Evolutionary conservation across 2,888 invertebrate genomes (phyloP).

Genomic region (Vandiemenella viatica): DNA sequence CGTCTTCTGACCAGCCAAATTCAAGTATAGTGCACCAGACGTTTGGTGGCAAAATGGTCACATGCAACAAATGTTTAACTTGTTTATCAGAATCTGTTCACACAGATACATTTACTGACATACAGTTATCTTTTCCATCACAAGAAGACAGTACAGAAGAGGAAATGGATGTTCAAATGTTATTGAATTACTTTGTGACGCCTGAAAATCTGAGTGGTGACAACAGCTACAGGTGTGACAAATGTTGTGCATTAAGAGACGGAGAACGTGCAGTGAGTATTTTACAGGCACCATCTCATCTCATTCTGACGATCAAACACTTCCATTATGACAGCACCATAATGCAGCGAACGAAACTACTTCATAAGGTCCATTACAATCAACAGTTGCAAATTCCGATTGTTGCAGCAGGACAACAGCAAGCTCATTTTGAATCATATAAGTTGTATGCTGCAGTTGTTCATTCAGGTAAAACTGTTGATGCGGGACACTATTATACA

Average conservation of each 20-base stretch:
- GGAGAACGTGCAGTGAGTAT: constrained; percentile 57
- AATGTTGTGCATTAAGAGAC: constrained; percentile 57
- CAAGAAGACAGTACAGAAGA: background rate
- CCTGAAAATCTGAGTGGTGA: constrained; percentile 65
- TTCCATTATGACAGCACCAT: constrained; percentile 58
- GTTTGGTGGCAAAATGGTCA: constrained; percentile 61
- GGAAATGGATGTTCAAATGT: constrained; percentile 42
- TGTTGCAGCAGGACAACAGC: constrained; percentile 11
- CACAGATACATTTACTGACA: constrained; percentile 63
- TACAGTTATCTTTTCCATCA: constrained; percentile 34
- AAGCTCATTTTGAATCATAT: constrained; percentile 29
- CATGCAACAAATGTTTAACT: constrained; percentile 55
- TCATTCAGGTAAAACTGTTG: constrained; percentile 66
- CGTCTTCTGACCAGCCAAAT: background rate
- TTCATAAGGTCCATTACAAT: constrained; percentile 44
- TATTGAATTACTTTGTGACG: constrained; percentile 61
- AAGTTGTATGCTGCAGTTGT: constrained; percentile 68
- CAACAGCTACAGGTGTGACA: constrained; percentile 67
- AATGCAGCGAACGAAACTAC: constrained; percentile 62
- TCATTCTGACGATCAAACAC: constrained; percentile 67
- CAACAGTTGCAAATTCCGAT: constrained; percentile 34
- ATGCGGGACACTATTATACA: constrained; percentile 80
- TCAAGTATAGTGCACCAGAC: constrained; percentile 36
- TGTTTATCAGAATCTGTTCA: constrained; percentile 59
- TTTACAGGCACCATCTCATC: constrained; percentile 56